Evolutionary conservation across 2,113 vertebrate species (phyloP).

Genomic region (Pangasianodon gigas): DNA sequence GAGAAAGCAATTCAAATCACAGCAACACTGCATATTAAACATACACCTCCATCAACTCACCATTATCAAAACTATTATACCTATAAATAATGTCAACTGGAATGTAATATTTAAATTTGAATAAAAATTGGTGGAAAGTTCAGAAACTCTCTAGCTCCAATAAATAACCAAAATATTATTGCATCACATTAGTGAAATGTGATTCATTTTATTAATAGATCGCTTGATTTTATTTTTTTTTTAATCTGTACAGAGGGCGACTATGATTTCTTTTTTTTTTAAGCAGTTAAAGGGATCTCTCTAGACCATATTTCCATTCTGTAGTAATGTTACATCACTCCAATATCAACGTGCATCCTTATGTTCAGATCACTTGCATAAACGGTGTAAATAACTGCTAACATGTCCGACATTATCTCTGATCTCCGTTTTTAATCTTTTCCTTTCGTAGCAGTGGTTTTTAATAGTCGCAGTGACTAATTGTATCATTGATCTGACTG

Average conservation of each 20-base stretch:
- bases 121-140: not conserved
- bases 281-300: not conserved
- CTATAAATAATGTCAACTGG: not conserved
- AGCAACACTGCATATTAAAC: not conserved
- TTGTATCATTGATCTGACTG: constrained; percentile 12
- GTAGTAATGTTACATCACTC: not conserved
- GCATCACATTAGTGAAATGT: not conserved
- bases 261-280: not conserved
- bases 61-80: not conserved
- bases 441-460: not conserved
- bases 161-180: not conserved
- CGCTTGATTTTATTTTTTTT: too few relatives aligned
- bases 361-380: not conserved
- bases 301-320: not conserved
- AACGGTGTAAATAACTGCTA: not conserved
- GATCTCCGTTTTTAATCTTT: not conserved
- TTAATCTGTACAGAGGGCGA: too few relatives aligned
- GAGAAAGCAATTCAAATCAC: not conserved
- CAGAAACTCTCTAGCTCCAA: not conserved
- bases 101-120: not conserved
- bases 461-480: not conserved
- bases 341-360: not conserved
- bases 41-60: not conserved
- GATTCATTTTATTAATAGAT: not conserved
- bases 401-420: not conserved